These are phyloP conservation scores for Polyommatus iphigenia DNA, from an alignment of 2,888 invertebrate species.

Conservation along the genomic window DNA sequence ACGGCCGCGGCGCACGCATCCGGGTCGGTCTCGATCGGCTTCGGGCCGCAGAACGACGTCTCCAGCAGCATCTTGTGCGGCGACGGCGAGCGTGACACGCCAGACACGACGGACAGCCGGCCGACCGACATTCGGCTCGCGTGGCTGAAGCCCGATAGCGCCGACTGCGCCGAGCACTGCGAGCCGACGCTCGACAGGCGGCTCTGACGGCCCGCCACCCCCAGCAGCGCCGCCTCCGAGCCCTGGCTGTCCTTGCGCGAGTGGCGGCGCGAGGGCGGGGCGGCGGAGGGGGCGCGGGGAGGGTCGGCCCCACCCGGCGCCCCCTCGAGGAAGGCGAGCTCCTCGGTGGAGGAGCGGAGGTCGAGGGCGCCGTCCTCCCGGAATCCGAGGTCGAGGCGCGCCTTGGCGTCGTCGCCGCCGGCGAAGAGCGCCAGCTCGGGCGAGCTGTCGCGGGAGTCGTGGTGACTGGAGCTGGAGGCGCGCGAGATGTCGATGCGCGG, in stretches of 20 bases:
- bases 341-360: constrained; percentile 92
- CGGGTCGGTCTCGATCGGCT: constrained; percentile 82
- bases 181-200: constrained; percentile 91
- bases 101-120: constrained; percentile 74
- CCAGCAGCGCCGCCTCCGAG: constrained; percentile 88
- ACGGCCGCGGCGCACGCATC: constrained; percentile 72
- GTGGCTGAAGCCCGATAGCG: constrained; percentile 60
- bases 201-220: constrained; percentile 89
- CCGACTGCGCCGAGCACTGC: constrained; percentile 84
- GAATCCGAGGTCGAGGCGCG: constrained; percentile 77
- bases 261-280: constrained; percentile 60
- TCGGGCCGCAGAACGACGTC: constrained; percentile 94
- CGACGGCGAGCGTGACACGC: constrained; percentile 87
- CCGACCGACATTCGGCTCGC: constrained; percentile 54
- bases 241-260: constrained; percentile 87
- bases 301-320: constrained; percentile 61
- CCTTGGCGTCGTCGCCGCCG: constrained; percentile 59
- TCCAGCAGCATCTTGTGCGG: constrained; percentile 95
- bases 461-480: constrained; percentile 93
- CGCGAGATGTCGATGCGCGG: constrained; percentile 94
- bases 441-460: constrained; percentile 91
- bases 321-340: constrained; percentile 89
- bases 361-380: constrained; percentile 91
- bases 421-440: constrained; percentile 91
- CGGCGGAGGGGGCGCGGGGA: constrained; percentile 61